Evolutionary conservation across 1,140 invertebrate species (phyloP).

Genomic region (Pogonus chalceus): DNA sequence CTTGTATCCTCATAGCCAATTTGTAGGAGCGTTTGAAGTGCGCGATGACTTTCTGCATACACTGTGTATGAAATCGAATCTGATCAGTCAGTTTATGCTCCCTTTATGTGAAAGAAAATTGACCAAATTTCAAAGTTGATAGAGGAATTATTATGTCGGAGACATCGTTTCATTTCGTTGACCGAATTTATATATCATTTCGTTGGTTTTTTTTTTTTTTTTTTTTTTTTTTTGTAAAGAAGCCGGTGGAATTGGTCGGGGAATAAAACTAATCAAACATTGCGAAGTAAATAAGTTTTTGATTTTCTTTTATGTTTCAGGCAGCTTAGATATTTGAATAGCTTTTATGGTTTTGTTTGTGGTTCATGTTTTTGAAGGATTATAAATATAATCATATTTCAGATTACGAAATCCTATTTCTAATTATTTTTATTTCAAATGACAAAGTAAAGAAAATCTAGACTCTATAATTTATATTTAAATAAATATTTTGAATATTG

Average conservation of each 20-base stretch:
- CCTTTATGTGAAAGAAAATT: constrained; percentile 5
- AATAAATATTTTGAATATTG: too few relatives aligned
- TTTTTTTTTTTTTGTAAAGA: neutral
- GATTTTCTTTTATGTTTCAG: too few relatives aligned
- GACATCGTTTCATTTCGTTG: neutral
- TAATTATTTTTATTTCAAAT: too few relatives aligned
- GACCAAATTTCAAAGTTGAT: constrained; percentile 6
- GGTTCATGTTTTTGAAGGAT: too few relatives aligned
- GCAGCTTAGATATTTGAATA: too few relatives aligned
- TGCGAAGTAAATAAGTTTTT: constrained; percentile 3
- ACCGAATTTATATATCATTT: neutral
- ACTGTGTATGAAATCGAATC: constrained; percentile 1
- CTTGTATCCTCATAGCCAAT: neutral
- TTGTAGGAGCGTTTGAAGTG: neutral
- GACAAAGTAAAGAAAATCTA: too few relatives aligned
- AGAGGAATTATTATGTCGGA: constrained; percentile 5
- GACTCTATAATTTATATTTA: too few relatives aligned
- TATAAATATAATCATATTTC: too few relatives aligned
- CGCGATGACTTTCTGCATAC: neutral
- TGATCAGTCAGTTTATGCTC: constrained; percentile 6
- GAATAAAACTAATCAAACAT: neutral
- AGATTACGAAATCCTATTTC: too few relatives aligned
- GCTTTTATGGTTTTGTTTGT: too few relatives aligned
- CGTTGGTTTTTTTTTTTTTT: too few relatives aligned
- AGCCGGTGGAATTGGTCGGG: neutral